Percentiles rank a stretch among this genome's conserved stretches.
phyloP scores from a whole-genome alignment of 30 jellyfish, hydroid and myxozoan genomes.

The Chrysaora quinquecirrha region DNA sequence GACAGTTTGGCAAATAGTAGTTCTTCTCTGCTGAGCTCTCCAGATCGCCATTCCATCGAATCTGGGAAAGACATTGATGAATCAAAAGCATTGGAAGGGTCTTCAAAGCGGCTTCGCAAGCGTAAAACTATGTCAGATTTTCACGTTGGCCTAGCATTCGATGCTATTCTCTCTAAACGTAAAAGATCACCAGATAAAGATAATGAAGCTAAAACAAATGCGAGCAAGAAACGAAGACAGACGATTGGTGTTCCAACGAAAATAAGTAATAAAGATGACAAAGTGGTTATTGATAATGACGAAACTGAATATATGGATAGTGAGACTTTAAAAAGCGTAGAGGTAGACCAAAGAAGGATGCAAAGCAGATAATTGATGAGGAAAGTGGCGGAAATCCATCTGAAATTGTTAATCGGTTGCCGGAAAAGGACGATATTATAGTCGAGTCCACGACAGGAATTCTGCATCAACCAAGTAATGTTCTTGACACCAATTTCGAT shows the following conservation, averaged over 20 bases:
- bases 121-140: conserved; percentile 77
- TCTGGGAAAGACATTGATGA: conserved; percentile 43
- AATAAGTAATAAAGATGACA: not conserved
- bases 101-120: conserved; percentile 74
- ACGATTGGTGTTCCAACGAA: not conserved
- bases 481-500: too few species aligned
- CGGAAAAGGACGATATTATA: too few species aligned
- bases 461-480: too few species aligned
- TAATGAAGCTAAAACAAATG: not conserved
- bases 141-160: conserved; percentile 76
- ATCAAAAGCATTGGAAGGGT: not conserved
- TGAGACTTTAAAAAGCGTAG: not conserved
- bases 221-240: not conserved
- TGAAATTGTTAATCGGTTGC: too few species aligned
- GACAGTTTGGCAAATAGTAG: too few species aligned
- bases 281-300: not conserved
- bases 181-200: conserved; percentile 39
- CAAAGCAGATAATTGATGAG: not conserved
- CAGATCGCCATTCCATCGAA: conserved; percentile 10
- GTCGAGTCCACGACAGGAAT: too few species aligned
- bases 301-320: not conserved
- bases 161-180: conserved; percentile 48
- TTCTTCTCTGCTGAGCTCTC: not conserved
- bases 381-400: too few species aligned
- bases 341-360: not conserved